Conservation (phyloP, 92 coral and sea anemone species). For the Desmophyllum pertusum region DNA sequence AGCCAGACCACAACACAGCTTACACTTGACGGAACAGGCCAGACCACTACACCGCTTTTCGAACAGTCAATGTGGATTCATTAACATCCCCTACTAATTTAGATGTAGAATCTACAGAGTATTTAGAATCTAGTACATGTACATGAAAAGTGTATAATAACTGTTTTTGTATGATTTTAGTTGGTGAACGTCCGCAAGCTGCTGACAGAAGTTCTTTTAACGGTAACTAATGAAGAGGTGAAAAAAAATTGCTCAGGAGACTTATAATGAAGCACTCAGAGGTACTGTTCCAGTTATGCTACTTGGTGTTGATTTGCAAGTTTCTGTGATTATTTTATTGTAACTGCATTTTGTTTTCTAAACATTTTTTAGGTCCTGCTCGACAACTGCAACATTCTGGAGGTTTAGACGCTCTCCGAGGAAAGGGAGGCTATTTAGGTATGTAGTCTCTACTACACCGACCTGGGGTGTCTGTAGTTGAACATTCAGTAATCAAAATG, state of each 20-base stretch:
- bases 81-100: no score
- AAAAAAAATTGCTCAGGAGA: slow-evolving; percentile 87
- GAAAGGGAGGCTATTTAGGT: slow-evolving; percentile 76
- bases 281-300: slow-evolving; percentile 53
- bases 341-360: slow-evolving; percentile 5
- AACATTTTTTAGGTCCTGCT: slow-evolving; percentile 62
- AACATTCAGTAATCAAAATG: no score
- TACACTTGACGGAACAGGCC: no score
- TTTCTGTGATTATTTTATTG: not conserved
- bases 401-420: slow-evolving; percentile 71
- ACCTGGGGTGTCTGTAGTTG: no score
- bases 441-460: not conserved
- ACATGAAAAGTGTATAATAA: no score
- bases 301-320: not conserved
- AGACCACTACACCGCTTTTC: no score
- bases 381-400: slow-evolving; percentile 75
- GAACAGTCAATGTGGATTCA: no score
- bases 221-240: slow-evolving; percentile 93
- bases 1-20: no score
- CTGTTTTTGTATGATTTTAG: slow-evolving; percentile 60
- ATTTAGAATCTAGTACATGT: no score
- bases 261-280: slow-evolving; percentile 70
- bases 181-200: slow-evolving; percentile 84
- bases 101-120: no score
- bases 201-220: slow-evolving; percentile 91